Percentiles rank a stretch among this genome's conserved stretches.
Evolutionary conservation across 2,113 vertebrate species (phyloP).

Genomic region (Brachyhypopomus gauderio): DNA sequence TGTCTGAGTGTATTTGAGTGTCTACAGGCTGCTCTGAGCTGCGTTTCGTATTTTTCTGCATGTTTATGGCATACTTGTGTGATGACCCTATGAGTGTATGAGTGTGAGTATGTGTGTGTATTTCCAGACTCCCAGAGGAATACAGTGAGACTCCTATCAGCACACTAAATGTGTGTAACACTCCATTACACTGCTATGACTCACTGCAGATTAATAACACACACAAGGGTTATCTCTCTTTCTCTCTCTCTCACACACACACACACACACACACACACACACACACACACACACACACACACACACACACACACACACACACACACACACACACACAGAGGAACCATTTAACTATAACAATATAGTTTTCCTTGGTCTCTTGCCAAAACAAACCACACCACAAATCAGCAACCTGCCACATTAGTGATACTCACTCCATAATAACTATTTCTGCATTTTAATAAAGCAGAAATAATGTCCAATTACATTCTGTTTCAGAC

Average conservation of each 20-base stretch:
- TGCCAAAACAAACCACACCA: background rate
- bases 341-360: background rate
- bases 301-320: background rate
- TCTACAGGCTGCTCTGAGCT: background rate
- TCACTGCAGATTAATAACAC: constrained; percentile 16
- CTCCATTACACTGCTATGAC: background rate
- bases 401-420: background rate
- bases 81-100: background rate
- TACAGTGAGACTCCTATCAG: constrained; percentile 25
- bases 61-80: background rate
- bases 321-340: background rate
- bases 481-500: no score
- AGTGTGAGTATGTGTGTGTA: constrained; percentile 8
- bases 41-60: background rate
- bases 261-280: background rate
- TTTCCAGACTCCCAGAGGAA: constrained; percentile 35
- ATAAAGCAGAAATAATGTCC: background rate
- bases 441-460: no score
- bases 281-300: background rate
- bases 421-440: no score
- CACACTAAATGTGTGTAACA: background rate
- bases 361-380: background rate
- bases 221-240: background rate
- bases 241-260: background rate
- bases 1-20: background rate